Evolutionary conservation across 2,797 vertebrate species (phyloP), one percentile per base, ranked within the genome.

Genomic region (Mormyrops attenuatus): DNA sequence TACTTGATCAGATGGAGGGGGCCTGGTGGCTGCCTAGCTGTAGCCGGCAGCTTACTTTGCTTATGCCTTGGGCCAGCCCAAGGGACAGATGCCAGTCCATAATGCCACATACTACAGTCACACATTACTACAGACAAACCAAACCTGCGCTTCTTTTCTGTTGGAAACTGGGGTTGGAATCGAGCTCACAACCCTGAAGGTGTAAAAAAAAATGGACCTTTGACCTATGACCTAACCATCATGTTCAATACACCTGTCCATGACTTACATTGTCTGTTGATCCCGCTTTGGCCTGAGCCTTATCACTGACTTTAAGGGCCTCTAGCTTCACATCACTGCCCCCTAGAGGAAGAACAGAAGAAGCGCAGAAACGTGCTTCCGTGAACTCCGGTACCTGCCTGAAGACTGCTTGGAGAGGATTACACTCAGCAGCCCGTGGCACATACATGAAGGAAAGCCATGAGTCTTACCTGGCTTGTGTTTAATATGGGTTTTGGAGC

Each of bases 401-500:
- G 34, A 44, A n/a, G 38, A n/a, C 7, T 44, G 17, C 34, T 9
- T n/a, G 3, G 34, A 44, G 73, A 20, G 41, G 38, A 9, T 80
- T 20, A 44, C 0, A 15, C 30, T 73, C 0, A n/a, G 66, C 63
- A 63, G 17, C 5, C 13, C 44, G 47, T 30, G 66, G 20, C 34
- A 47, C 6, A 80, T 20, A 30, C 20, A 85, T 30, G 50, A 53
- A 52, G 30, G 22, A n/a, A 30, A 41, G 15, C 88, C 63, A 5
- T 26, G 8, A 20, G 34, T 11, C 1, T 85, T 94, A 99, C 98
- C 98, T 92, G 98, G 97, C 93, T 98, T 99, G 91, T 98, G 96
- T 91, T 98, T 99, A 91, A 98, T 97, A 93, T 96, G 98, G 77
- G 95, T 93, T 94, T 98, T 99, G 50, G 98, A 99, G 87, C 98